Evolutionary conservation across 2,797 vertebrate species (phyloP).

Genomic region (Argya squamiceps): DNA sequence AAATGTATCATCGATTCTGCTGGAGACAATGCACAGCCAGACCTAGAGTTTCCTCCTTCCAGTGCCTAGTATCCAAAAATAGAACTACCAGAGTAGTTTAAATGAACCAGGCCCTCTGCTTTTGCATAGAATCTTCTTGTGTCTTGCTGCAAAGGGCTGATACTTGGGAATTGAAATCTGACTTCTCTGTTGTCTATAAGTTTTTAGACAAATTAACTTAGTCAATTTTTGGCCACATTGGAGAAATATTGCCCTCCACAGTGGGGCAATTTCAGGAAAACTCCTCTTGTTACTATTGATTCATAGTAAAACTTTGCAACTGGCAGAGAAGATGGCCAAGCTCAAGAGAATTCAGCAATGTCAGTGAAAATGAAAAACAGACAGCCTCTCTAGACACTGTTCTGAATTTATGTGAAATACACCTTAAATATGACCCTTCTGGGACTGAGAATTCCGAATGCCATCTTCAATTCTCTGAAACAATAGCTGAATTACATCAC

Average conservation of each 20-base stretch:
- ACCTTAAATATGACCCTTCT: not conserved
- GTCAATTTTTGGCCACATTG: not conserved
- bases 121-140: not conserved
- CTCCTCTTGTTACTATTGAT: not conserved
- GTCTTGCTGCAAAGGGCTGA: not conserved
- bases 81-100: not conserved
- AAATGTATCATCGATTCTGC: not conserved
- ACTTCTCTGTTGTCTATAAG: not conserved
- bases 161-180: not conserved
- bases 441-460: not conserved
- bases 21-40: not conserved
- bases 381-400: not conserved
- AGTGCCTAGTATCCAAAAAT: not conserved
- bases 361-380: slow-evolving; percentile 8
- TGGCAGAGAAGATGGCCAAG: not conserved
- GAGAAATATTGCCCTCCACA: not conserved
- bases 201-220: not conserved
- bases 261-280: not conserved
- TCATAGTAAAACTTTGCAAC: not conserved
- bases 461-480: not conserved
- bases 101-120: not conserved
- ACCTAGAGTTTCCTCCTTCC: not conserved
- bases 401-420: not conserved
- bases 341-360: not conserved
- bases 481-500: not conserved